Base-by-base conservation (phyloP, 2,888 invertebrate species). In the Microdon myrmicae region DNA sequence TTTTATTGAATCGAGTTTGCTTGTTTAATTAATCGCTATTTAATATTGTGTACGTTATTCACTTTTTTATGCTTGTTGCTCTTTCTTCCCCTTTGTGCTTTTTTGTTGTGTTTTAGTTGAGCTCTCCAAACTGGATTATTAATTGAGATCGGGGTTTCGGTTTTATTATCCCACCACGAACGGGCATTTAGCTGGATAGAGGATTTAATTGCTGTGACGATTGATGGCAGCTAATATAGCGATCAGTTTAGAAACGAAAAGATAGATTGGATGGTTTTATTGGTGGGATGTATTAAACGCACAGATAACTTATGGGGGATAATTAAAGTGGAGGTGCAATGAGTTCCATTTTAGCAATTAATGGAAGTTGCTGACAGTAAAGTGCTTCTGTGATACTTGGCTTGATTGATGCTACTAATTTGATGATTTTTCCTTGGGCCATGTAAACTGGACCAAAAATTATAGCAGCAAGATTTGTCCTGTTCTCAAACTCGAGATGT, bases 371-470 rank as follows among this genome's bases (percentile, higher is more conserved):
- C 44, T 61, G 61, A 61, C 55, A 49, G 39, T 29, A 39, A 38
- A 49, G 45, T 61, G 55, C 61, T 61, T 31, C 61, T 56, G 61
- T 56, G 61, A 61, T 61, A 61, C 61, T 45, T 61, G 49, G 41
- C 34, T 56, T 56, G 61, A 61, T 55, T 44, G 55, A 49, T 61
- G 61, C 39, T 61, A 34, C 32, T 48, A 60, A 44, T 32, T 35
- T 13, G 44, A 45, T 14, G 49, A 44, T 39, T 20, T 47, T 39
- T 26, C n/a, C 8, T 13, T 5, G n/a, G n/a, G n/a, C n/a, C n/a
- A n/a, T n/a, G n/a, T n/a, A n/a, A n/a, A n/a, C n/a, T n/a, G n/a
- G n/a, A n/a, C n/a, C n/a, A n/a, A n/a, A n/a, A n/a, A n/a, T n/a
- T n/a, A n/a, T n/a, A n/a, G n/a, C n/a, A n/a, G n/a, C n/a, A n/a